A percentile compares a stretch with the other conserved stretches of the same genome.
phyloP scores from a whole-genome alignment of 2,113 vertebrate genomes.

The Nannospalax galili region DNA sequence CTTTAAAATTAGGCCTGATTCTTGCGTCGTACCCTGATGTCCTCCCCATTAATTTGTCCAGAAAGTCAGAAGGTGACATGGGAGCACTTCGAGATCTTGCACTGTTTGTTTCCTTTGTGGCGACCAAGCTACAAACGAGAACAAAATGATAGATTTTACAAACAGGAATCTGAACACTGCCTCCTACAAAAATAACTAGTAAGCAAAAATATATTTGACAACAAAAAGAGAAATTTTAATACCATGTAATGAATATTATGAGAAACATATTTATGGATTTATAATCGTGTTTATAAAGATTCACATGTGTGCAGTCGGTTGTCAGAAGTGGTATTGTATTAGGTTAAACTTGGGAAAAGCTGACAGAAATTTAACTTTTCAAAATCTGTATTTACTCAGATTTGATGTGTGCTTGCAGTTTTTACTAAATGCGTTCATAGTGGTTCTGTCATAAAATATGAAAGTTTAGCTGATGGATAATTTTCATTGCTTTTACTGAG shows the following conservation, averaged over 20 bases:
- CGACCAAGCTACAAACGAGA: slow-evolving; percentile 89
- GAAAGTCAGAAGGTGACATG: slow-evolving; percentile 98
- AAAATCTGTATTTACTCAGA: slow-evolving; percentile 44
- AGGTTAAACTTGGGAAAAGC: not conserved
- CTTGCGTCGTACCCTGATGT: slow-evolving; percentile 98
- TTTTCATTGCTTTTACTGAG: slow-evolving; percentile 17
- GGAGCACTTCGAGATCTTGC: slow-evolving; percentile 89
- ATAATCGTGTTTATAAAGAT: not conserved
- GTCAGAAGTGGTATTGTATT: not conserved
- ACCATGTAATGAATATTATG: not conserved
- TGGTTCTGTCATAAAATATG: not conserved
- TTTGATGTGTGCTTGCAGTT: slow-evolving; percentile 22
- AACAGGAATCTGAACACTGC: not conserved
- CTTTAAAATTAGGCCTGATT: slow-evolving; percentile 99
- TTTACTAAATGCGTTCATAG: not conserved
- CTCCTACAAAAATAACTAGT: not conserved
- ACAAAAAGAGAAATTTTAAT: not conserved
- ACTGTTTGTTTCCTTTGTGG: slow-evolving; percentile 93
- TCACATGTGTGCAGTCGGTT: not conserved
- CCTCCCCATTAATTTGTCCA: slow-evolving; percentile 98
- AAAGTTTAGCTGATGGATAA: not conserved
- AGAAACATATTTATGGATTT: not conserved
- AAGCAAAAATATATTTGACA: not conserved
- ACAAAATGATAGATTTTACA: slow-evolving; percentile 59
- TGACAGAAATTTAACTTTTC: not conserved